phyloP scores from a whole-genome alignment of 92 coral and sea anemone species.

The Nematostella vectensis region DNA sequence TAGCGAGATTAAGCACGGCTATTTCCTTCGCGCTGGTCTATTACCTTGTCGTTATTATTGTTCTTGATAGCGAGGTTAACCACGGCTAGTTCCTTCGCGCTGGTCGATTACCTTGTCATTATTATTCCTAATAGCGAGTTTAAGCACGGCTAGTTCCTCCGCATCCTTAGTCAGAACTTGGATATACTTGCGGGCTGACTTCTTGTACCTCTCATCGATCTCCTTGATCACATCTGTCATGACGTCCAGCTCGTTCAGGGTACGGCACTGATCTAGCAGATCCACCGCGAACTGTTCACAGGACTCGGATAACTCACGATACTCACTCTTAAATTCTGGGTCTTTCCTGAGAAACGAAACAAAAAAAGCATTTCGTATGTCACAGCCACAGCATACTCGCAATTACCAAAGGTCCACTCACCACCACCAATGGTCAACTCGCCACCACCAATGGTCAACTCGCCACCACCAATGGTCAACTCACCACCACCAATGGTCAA shows the following conservation, averaged over 20 bases:
- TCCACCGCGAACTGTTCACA: slow-evolving; percentile 45
- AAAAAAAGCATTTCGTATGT: background rate
- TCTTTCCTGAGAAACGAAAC: background rate
- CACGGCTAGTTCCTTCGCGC: slow-evolving; percentile 34
- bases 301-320: slow-evolving; percentile 28
- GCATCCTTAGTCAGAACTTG: slow-evolving; percentile 20
- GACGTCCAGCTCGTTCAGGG: slow-evolving; percentile 32
- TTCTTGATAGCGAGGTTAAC: slow-evolving; percentile 45
- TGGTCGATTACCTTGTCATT: slow-evolving; percentile 40
- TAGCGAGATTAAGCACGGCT: slow-evolving; percentile 44
- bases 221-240: slow-evolving; percentile 32
- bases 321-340: slow-evolving; percentile 38
- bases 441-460: too few species aligned
- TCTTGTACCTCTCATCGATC: slow-evolving; percentile 5
- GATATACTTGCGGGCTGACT: slow-evolving; percentile 10
- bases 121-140: slow-evolving; percentile 32
- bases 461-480: too few species aligned
- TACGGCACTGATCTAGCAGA: slow-evolving; percentile 46
- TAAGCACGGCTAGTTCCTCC: slow-evolving; percentile 27
- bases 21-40: too few species aligned
- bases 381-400: too few species aligned
- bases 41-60: slow-evolving; percentile 40
- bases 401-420: too few species aligned
- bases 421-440: too few species aligned
- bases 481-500: too few species aligned